phyloP scores from a whole-genome alignment of 2,797 vertebrate species.

The Dipus sagitta region DNA sequence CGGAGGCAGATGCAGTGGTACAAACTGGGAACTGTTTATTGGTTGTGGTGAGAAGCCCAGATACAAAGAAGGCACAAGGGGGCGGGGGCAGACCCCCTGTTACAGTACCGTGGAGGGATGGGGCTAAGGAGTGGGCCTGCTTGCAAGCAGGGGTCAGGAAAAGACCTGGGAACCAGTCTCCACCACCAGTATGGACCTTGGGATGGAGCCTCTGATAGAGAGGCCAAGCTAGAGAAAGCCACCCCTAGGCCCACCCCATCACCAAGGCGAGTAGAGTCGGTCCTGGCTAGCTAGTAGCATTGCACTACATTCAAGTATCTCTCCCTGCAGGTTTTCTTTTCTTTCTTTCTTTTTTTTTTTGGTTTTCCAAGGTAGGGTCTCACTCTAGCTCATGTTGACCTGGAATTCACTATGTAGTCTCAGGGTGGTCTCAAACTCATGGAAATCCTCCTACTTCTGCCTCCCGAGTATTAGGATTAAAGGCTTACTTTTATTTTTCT shows the following conservation, averaged over 20 bases:
- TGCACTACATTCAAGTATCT: slow-evolving; percentile 75
- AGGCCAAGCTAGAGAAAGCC: slow-evolving; percentile 1
- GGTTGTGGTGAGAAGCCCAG: slow-evolving; percentile 75
- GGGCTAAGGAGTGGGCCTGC: neutral
- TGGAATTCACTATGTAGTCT: too few relatives aligned
- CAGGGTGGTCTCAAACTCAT: too few relatives aligned
- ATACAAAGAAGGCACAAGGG: slow-evolving; percentile 82
- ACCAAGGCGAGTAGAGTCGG: neutral
- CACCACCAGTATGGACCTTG: slow-evolving; percentile 29
- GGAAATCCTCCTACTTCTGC: too few relatives aligned
- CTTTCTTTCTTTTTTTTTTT: too few relatives aligned
- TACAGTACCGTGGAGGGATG: slow-evolving; percentile 78
- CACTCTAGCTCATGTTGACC: too few relatives aligned
- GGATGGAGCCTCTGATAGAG: neutral
- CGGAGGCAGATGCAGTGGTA: neutral
- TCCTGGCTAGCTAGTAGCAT: neutral
- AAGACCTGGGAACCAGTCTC: slow-evolving; percentile 56
- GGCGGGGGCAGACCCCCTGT: slow-evolving; percentile 53
- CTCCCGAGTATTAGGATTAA: too few relatives aligned
- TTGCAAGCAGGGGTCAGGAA: neutral
- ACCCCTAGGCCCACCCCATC: neutral
- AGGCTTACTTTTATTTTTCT: too few relatives aligned
- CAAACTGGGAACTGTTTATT: slow-evolving; percentile 80
- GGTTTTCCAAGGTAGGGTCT: too few relatives aligned
- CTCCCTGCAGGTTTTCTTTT: slow-evolving; percentile 22